Conservation (phyloP, 2,888 invertebrate genomes). For the Eupithecia inturbata region DNA sequence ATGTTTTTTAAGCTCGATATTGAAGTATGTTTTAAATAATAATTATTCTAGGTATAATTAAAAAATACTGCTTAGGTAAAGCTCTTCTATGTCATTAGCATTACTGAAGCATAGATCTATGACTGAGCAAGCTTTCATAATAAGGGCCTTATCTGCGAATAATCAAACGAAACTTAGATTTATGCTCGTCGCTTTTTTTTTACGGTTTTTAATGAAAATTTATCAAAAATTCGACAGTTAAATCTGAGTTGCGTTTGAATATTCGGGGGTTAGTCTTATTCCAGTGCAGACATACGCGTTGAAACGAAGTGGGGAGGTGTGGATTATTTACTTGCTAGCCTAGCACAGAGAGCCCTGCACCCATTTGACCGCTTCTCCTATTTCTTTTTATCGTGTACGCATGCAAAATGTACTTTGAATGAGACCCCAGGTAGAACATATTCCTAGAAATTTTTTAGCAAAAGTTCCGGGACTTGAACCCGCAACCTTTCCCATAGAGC, state of each 20-base stretch:
- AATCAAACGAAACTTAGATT: background rate
- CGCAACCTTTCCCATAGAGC: too few relatives aligned
- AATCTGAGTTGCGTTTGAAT: too few relatives aligned
- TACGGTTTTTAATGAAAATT: too few relatives aligned
- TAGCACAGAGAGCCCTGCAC: background rate
- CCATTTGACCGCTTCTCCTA: background rate
- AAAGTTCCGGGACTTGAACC: background rate
- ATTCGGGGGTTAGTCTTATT: background rate
- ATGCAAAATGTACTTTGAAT: background rate
- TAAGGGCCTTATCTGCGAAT: background rate
- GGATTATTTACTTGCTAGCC: background rate
- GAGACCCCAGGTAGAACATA: background rate
- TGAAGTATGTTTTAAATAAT: too few relatives aligned
- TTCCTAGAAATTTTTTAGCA: background rate
- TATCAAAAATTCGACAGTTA: too few relatives aligned
- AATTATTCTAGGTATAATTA: too few relatives aligned
- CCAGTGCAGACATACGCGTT: background rate
- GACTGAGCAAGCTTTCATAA: background rate
- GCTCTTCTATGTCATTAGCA: too few relatives aligned
- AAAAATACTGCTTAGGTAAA: too few relatives aligned
- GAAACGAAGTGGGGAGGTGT: background rate
- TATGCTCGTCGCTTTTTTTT: background rate
- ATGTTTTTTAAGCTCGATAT: background rate
- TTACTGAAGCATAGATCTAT: background rate
- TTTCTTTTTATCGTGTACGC: background rate